These are phyloP conservation scores for Drosophila setosimentum DNA, from an alignment of 2,888 invertebrate genomes.

Conservation along the genomic window DNA sequence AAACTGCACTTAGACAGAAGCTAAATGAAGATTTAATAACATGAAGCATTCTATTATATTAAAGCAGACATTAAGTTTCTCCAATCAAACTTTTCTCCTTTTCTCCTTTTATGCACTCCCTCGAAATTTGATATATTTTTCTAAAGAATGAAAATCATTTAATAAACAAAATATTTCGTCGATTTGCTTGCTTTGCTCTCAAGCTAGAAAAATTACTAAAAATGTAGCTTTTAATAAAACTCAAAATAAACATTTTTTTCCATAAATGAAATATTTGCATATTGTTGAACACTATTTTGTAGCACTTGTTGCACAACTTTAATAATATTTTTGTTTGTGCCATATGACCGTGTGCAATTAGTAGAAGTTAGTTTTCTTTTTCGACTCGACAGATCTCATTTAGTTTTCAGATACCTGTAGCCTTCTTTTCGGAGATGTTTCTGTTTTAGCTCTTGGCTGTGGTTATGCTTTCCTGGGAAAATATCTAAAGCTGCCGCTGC, in stretches of 20 bases:
- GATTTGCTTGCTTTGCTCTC: background rate
- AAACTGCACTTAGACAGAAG: background rate
- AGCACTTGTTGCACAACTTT: conserved; percentile 4
- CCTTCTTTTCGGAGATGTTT: conserved; percentile 5
- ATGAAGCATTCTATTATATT: background rate
- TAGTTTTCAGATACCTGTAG: conserved; percentile 18
- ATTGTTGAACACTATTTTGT: background rate
- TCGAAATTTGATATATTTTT: background rate
- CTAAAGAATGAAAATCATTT: background rate
- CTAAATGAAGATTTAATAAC: fast-evolving
- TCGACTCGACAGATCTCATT: conserved; percentile 24
- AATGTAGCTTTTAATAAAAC: background rate
- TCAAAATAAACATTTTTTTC: background rate
- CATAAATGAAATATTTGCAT: background rate
- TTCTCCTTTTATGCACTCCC: background rate
- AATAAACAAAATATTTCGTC: background rate
- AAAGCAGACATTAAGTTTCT: background rate
- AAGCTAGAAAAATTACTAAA: background rate
- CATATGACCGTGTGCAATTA: background rate
- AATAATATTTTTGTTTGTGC: background rate
- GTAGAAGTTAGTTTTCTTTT: background rate
- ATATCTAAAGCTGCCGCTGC: conserved; percentile 29
- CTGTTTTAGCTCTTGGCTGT: conserved; percentile 4
- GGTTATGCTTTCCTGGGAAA: conserved; percentile 30
- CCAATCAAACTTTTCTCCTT: background rate